Percentiles rank a stretch among this genome's conserved stretches.
These are phyloP conservation scores for Columba livia DNA, from an alignment of 2,113 vertebrate species.

Conservation along the genomic window DNA sequence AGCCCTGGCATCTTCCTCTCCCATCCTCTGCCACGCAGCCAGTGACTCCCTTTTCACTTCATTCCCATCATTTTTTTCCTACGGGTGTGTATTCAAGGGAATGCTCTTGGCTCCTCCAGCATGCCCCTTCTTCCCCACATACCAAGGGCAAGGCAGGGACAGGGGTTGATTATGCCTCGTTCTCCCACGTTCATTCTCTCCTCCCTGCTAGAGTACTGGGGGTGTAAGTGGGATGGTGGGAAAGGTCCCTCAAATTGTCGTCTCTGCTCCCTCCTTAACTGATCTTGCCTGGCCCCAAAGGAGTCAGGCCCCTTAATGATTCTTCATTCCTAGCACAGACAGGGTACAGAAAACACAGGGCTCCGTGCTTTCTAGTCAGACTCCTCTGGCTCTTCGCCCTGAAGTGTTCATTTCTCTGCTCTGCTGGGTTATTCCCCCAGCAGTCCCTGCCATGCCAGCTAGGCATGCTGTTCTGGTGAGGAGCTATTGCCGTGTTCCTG, in stretches of 20 bases:
- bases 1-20: not conserved
- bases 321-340: not conserved
- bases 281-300: not conserved
- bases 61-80: not conserved
- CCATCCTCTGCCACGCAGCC: not conserved
- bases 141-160: not conserved
- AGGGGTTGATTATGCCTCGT: rapidly evolving
- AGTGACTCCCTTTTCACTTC: not conserved
- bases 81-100: not conserved
- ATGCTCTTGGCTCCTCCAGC: not conserved
- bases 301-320: not conserved
- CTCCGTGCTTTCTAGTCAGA: not conserved
- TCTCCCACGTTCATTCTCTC: not conserved
- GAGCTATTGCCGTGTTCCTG: not conserved
- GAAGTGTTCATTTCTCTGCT: not conserved
- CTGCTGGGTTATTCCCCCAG: not conserved
- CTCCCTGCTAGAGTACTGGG: not conserved
- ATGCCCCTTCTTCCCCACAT: not conserved
- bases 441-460: not conserved
- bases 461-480: not conserved
- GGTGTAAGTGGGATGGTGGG: not conserved
- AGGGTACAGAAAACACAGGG: not conserved
- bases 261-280: not conserved
- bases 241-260: not conserved
- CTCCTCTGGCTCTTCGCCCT: not conserved